Evolutionary conservation across 2,888 invertebrate genomes (phyloP).

Genomic region (Drosophila cognata): DNA sequence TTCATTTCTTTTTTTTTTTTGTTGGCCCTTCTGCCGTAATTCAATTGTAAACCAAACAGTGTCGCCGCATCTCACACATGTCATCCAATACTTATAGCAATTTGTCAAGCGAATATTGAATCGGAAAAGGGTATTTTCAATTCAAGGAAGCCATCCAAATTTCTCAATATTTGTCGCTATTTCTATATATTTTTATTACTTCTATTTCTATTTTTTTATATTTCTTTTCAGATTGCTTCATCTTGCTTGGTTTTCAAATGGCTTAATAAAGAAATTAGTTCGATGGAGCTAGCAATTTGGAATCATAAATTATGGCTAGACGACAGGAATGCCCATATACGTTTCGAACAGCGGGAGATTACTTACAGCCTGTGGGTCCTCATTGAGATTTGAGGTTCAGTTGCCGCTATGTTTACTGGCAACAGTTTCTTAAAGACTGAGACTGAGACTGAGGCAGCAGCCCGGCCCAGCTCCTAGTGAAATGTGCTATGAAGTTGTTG

Average conservation of each 20-base stretch:
- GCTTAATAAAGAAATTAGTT: neutral
- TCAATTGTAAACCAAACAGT: constrained; percentile 4
- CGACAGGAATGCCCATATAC: neutral
- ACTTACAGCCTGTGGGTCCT: constrained; percentile 2
- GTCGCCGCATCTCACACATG: neutral
- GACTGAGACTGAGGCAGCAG: neutral
- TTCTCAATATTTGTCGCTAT: neutral
- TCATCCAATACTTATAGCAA: neutral
- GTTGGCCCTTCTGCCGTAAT: neutral
- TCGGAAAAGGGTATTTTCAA: neutral
- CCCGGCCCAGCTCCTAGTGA: neutral
- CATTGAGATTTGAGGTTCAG: constrained; percentile 2
- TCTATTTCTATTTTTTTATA: too few species aligned
- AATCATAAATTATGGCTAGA: neutral
- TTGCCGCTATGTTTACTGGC: neutral
- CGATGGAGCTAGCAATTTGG: neutral
- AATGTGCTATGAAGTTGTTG: constrained; percentile 28
- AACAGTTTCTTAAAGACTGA: constrained; percentile 9
- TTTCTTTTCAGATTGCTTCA: too few species aligned
- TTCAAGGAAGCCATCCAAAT: neutral
- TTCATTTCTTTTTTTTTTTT: neutral
- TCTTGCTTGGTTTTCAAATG: neutral
- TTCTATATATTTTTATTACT: too few species aligned
- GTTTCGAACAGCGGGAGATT: neutral
- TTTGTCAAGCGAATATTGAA: neutral